phyloP scores from a whole-genome alignment of 2,113 vertebrate species.

The Aramus guarauna region DNA sequence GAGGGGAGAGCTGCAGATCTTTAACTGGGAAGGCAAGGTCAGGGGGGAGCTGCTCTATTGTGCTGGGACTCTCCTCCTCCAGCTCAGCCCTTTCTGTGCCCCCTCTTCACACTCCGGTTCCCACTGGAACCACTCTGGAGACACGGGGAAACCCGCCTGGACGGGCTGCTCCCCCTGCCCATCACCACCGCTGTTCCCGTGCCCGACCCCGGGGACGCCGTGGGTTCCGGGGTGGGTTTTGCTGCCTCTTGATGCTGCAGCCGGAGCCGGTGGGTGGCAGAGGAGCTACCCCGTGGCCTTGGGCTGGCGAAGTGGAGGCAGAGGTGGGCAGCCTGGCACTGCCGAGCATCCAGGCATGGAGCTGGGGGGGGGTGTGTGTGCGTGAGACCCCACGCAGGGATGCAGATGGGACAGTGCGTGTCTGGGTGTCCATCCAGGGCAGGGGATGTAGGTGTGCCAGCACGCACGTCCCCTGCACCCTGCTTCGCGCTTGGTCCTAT shows the following conservation, averaged over 20 bases:
- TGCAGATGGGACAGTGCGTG: rapidly evolving
- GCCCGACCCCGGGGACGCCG: rapidly evolving
- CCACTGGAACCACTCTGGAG: neutral
- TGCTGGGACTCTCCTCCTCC: slow-evolving; percentile 32
- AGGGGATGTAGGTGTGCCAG: rapidly evolving
- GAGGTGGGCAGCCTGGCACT: neutral
- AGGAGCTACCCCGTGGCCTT: neutral
- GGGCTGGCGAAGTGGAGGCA: neutral
- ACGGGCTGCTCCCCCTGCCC: neutral
- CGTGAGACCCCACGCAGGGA: rapidly evolving
- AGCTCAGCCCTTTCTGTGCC: slow-evolving; percentile 46
- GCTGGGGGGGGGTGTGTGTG: neutral
- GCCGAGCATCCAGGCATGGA: rapidly evolving
- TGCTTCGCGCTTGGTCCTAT: rapidly evolving
- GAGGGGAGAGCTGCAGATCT: slow-evolving; percentile 42
- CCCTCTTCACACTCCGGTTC: slow-evolving; percentile 2
- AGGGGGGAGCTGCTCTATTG: slow-evolving; percentile 33
- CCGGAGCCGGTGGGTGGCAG: neutral
- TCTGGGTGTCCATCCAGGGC: neutral
- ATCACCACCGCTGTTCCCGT: rapidly evolving
- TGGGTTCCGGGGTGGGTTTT: rapidly evolving
- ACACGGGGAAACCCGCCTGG: neutral
- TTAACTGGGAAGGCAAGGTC: slow-evolving; percentile 33
- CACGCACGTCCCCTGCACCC: neutral
- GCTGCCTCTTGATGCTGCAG: neutral